Percentiles rank a stretch among this genome's conserved stretches.
Conservation (phyloP, 2,888 invertebrate species). For the Tachina grossa region DNA sequence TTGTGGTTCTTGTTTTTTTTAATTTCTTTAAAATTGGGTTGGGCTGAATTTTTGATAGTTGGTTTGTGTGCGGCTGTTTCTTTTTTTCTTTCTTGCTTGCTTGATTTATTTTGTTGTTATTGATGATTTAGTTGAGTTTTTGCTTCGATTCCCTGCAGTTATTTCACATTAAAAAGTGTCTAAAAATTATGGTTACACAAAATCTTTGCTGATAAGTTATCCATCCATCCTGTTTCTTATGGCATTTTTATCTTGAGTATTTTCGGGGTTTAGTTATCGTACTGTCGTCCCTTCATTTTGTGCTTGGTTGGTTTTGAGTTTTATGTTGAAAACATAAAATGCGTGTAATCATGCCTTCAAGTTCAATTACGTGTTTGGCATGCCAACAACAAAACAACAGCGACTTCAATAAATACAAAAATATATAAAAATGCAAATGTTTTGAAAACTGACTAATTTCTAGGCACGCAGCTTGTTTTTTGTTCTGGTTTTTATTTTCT, state of each 20-base stretch:
- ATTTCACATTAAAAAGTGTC: conserved; percentile 25
- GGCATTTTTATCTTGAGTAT: neutral
- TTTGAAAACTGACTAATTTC: conserved; percentile 45
- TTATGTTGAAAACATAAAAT: conserved; percentile 49
- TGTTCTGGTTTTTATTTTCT: neutral
- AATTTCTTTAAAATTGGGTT: conserved; percentile 39
- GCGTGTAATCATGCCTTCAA: conserved; percentile 66
- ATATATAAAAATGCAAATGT: conserved; percentile 52
- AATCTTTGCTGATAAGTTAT: conserved; percentile 1
- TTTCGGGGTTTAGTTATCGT: conserved; percentile 9
- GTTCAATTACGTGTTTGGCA: conserved; percentile 70
- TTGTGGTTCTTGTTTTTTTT: conserved; percentile 8
- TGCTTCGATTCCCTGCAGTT: conserved; percentile 56
- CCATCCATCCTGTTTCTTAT: conserved; percentile 39
- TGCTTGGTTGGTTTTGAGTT: conserved; percentile 12
- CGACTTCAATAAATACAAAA: neutral
- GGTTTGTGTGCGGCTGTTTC: neutral
- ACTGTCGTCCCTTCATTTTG: conserved; percentile 16
- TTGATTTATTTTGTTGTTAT: conserved; percentile 49
- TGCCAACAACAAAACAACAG: conserved; percentile 3
- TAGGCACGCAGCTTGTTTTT: conserved; percentile 18
- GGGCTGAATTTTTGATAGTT: conserved; percentile 6
- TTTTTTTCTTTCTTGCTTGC: conserved; percentile 15
- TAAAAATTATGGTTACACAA: conserved; percentile 39
- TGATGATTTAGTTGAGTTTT: conserved; percentile 49